Base-by-base conservation (phyloP, 2,113 vertebrate genomes). In the Labeo catla region DNA sequence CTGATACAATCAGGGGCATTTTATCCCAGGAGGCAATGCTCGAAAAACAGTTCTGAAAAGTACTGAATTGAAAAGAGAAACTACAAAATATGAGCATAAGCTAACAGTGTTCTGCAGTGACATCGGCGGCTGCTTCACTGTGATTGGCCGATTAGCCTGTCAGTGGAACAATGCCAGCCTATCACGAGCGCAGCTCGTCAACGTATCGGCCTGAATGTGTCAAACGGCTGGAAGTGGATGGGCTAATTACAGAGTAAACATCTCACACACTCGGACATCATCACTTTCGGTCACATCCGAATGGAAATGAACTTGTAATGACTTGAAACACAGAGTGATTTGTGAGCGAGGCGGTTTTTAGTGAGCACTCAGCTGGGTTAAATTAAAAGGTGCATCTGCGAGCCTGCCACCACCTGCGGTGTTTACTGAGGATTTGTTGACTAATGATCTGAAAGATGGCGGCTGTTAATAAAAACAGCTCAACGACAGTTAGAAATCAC, bases 371-470 rank as follows among this genome's bases (percentile, higher is more conserved):
- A 74, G 72, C 72, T 74, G 43, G 45, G 72, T 49, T 74, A 74
- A 74, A 74, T 74, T 49, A 74, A 74, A 74, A 74, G 72, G 72
- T 74, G 72, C 72, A 74, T 74, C 72, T 74, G 72, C 6, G 45
- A 47, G 21, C 45, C 43, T 28, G n/a, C 45, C 45, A 50, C 73
- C 73, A 28, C 45, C 73, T 76, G 73, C 45, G 3, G 73, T 76
- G 73, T 76, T 76, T 76, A 76, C 47, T 2, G 11, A 76, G 12
- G 47, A 50, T 50, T 76, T 76, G 45, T 76, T 76, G 45, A 76
- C n/a, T 76, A 76, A 76, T 76, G 73, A 50, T 76, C 73, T 49
- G 73, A 76, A 49, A 50, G 73, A 76, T 49, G n/a, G 73, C 11
- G 6, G 43, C 15, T 45, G 68, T 2, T 72, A 72, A 72, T 45